Evolutionary conservation across 2,888 invertebrate species (phyloP).

Genomic region (Laothoe populi): DNA sequence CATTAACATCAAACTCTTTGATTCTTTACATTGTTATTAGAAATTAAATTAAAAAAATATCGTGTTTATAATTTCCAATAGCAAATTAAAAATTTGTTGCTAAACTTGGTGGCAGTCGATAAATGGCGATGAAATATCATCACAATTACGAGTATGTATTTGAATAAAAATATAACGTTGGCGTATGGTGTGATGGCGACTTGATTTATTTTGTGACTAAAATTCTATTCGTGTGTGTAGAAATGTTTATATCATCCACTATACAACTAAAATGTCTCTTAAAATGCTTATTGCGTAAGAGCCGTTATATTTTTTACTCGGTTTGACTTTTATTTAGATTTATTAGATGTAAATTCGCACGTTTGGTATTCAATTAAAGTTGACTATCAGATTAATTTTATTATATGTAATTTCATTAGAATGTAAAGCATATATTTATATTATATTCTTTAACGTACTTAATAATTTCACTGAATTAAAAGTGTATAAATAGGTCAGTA

Average conservation of each 20-base stretch:
- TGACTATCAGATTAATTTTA: slow-evolving; percentile 27
- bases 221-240: slow-evolving; percentile 53
- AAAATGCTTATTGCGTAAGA: slow-evolving; percentile 59
- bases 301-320: slow-evolving; percentile 50
- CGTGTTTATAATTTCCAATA: not conserved
- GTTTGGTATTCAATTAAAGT: slow-evolving; percentile 47
- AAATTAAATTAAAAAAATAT: not conserved
- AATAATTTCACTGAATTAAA: not conserved
- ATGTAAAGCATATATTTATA: not conserved
- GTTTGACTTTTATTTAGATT: slow-evolving; percentile 56
- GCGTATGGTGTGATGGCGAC: slow-evolving; percentile 38
- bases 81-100: not conserved
- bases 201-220: slow-evolving; percentile 48
- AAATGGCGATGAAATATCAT: slow-evolving; percentile 23
- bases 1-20: too few relatives aligned
- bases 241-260: slow-evolving; percentile 60
- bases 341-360: slow-evolving; percentile 51
- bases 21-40: too few relatives aligned
- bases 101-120: slow-evolving; percentile 14
- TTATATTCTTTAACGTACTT: not conserved
- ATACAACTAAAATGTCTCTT: slow-evolving; percentile 52
- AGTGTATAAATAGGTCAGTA: not conserved
- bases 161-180: slow-evolving; percentile 33
- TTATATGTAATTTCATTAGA: not conserved
- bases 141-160: slow-evolving; percentile 4